Conservation (phyloP, 2,797 vertebrate species). For the Anas bahamensis region DNA sequence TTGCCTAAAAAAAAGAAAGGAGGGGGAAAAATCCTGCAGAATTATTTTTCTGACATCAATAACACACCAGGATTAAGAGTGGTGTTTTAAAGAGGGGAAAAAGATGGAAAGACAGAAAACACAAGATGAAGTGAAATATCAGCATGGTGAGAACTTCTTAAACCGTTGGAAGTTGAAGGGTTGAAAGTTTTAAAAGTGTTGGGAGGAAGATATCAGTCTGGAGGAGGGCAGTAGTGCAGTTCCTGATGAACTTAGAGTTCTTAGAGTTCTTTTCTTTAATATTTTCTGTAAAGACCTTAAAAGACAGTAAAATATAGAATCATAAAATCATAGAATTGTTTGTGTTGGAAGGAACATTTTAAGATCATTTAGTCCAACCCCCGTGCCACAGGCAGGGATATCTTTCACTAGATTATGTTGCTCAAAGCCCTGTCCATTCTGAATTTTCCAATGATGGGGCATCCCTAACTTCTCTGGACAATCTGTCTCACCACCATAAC, state of each 20-base stretch:
- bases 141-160: neutral
- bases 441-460: no score
- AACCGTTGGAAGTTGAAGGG: neutral
- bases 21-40: neutral
- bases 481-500: no score
- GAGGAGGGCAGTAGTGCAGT: rapidly evolving
- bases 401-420: no score
- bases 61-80: neutral
- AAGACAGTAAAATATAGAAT: neutral
- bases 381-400: no score
- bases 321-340: neutral
- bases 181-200: neutral
- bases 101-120: neutral
- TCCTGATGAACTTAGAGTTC: neutral
- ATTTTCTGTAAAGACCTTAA: neutral
- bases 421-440: no score
- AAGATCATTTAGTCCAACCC: no score
- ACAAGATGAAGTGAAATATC: no score
- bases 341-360: no score
- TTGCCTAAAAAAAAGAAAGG: neutral
- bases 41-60: rapidly evolving
- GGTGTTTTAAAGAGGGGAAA: neutral
- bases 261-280: neutral
- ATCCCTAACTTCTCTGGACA: no score
- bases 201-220: neutral